Evolutionary conservation across 2,797 vertebrate species (phyloP).

Genomic region (Manis javanica): DNA sequence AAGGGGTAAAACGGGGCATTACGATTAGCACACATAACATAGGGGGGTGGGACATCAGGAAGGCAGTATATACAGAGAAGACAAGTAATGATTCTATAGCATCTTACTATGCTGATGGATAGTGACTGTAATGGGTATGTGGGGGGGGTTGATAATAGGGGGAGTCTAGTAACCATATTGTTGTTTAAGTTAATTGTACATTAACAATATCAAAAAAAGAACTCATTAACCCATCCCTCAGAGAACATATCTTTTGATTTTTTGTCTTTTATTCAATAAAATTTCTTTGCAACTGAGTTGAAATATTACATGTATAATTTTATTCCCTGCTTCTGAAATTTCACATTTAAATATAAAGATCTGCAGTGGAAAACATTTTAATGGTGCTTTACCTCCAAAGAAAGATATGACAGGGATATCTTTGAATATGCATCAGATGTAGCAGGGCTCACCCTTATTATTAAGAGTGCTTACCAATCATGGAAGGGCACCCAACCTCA

Average conservation of each 20-base stretch:
- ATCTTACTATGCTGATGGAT: no score
- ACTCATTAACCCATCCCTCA: not conserved
- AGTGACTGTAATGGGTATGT: no score
- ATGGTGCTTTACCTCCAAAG: conserved; percentile 34
- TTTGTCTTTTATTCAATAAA: conserved; percentile 45
- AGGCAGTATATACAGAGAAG: no score
- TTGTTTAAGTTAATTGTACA: no score
- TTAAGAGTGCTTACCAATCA: not conserved
- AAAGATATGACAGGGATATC: not conserved
- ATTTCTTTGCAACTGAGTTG: not conserved
- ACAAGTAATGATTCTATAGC: no score
- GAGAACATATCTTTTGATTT: not conserved
- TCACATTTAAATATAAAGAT: conserved; percentile 20
- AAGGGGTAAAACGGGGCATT: no score
- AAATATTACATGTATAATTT: not conserved
- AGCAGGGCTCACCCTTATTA: not conserved
- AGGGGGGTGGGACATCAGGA: no score
- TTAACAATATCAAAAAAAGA: not conserved
- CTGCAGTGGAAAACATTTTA: conserved; percentile 37
- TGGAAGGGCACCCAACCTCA: not conserved
- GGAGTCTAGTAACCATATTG: no score
- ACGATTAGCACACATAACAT: no score
- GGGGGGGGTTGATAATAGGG: no score
- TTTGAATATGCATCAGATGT: not conserved
- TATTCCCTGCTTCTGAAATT: not conserved